Evolutionary conservation across 2,888 invertebrate genomes (phyloP), one percentile per base, ranked within the genome.

Genomic region (Tillus elongatus): DNA sequence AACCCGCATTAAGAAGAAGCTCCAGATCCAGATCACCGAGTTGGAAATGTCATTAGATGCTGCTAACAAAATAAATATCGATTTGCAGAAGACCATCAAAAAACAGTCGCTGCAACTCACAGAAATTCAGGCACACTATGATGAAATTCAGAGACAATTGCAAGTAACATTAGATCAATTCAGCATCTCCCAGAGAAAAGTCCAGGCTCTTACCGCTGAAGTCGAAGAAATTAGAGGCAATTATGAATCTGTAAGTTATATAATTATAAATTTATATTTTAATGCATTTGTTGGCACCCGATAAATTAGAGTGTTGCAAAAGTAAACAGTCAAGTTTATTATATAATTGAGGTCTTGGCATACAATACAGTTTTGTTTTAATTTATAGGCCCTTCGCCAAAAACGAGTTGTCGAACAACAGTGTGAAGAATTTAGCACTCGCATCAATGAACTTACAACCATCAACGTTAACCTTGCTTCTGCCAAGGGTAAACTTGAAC

Each of bases 1-100:
- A 39, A 78, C 81, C 50, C 89, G 95, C 71, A 88, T 96, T 74
- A 95, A 95, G 85, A 96, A 96, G 91, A 96, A 96, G 86, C 74
- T 93, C 66, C 93, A 93, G 73, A 87, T 93, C 65, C 91, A 91
- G 63, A 95, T 96, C 70, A 93, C 93, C 57, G 95, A 96, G 69
- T 73, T 96, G 61, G 95, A 95, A 69, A 79, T 95, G 74, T 87
- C 91, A 38, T 79, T 98, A 69, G 96, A 96, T 71, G 89, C 92
- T 55, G 89, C 93, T 72, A 96, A 97, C 79, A 92, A 96, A 76
- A 91, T 85, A 73, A 95, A 95, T 76, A 83, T 95, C 62, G 91
- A 93, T 65, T 76, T 95, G 65, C 93, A 95, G 72, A 92, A 93
- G 78, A 88, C 90, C 61, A 86, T 93, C 75, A 96, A 96, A 82